Percentiles rank a stretch among this genome's conserved stretches.
Evolutionary conservation across 1,140 invertebrate genomes (phyloP).

Genomic region (Aleiodes sp.): DNA sequence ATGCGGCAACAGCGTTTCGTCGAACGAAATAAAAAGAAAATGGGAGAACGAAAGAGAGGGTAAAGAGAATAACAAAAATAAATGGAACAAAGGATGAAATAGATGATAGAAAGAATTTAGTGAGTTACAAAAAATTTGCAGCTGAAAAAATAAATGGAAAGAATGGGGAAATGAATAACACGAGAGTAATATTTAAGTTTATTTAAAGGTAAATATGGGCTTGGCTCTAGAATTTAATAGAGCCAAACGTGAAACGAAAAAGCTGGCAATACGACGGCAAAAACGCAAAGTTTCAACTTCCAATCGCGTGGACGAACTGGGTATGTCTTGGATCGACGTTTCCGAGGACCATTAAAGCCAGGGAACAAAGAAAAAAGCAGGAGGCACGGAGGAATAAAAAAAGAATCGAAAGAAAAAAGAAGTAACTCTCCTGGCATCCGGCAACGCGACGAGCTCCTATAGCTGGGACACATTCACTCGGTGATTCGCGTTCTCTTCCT

Average conservation of each 20-base stretch:
- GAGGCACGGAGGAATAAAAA: neutral
- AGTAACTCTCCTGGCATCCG: neutral
- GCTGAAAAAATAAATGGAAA: neutral
- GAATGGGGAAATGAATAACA: neutral
- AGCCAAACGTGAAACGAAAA: no score
- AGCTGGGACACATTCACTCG: neutral
- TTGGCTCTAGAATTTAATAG: no score
- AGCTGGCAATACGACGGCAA: neutral
- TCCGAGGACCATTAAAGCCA: constrained; percentile 4
- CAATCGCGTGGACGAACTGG: neutral
- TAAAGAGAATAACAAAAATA: neutral
- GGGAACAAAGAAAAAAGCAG: neutral
- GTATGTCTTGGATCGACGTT: neutral
- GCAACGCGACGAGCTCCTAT: neutral
- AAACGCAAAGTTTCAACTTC: neutral
- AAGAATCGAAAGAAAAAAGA: no score
- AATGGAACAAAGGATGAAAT: no score
- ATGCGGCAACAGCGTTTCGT: constrained; percentile 48
- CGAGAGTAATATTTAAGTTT: no score
- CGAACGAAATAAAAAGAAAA: neutral
- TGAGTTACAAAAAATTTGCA: no score
- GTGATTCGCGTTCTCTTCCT: neutral
- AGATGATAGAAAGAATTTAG: no score
- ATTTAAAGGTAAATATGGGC: no score
- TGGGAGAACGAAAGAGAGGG: neutral